phyloP scores from a whole-genome alignment of 1,140 invertebrate species.

The Achatina immaculata region DNA sequence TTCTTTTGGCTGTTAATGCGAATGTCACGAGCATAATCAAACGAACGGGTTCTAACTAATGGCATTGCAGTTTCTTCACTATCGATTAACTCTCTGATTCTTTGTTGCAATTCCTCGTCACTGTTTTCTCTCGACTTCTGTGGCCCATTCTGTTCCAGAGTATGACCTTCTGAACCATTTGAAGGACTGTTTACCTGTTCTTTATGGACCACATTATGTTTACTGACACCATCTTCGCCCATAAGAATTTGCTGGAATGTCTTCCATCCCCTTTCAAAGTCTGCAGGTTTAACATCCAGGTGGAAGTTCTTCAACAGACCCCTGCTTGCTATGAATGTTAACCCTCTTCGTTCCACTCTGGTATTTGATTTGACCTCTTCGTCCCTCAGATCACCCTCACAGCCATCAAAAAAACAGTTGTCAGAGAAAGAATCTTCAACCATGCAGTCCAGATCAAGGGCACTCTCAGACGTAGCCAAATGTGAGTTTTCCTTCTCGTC shows the following conservation, averaged over 20 bases:
- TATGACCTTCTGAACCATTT: too few species aligned
- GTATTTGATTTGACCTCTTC: constrained; percentile 10
- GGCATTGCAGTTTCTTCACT: not conserved
- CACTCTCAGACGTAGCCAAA: constrained; percentile 7
- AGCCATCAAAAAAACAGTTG: not conserved
- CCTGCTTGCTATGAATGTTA: not conserved
- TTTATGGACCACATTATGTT: not conserved
- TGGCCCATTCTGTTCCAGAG: too few species aligned
- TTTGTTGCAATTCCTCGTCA: not conserved
- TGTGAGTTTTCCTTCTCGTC: not conserved
- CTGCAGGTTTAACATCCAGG: not conserved
- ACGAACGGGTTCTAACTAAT: constrained; percentile 12
- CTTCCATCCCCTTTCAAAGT: not conserved
- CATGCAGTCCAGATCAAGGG: not conserved
- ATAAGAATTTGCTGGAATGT: not conserved
- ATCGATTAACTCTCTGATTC: constrained; percentile 5
- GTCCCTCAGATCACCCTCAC: not conserved
- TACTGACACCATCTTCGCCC: not conserved
- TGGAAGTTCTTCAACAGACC: not conserved
- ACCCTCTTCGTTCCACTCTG: constrained; percentile 12
- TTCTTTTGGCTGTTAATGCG: not conserved
- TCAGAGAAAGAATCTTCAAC: not conserved
- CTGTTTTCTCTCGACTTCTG: too few species aligned
- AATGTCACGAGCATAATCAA: not conserved
- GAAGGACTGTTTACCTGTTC: not conserved